phyloP scores from a whole-genome alignment of 2,797 vertebrate genomes.

The Eulemur rubriventer region DNA sequence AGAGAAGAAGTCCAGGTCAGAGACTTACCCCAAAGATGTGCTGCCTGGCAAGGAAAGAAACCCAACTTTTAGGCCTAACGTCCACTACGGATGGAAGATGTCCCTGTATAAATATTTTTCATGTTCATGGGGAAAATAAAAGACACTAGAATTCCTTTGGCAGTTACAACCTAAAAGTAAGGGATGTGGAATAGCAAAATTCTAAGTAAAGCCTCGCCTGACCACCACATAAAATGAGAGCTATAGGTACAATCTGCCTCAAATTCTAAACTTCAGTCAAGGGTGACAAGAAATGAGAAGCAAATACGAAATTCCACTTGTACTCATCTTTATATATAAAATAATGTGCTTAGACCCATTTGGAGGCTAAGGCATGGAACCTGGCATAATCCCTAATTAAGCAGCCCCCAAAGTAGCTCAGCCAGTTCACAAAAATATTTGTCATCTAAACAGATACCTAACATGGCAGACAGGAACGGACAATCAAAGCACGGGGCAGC shows the following conservation, averaged over 20 bases:
- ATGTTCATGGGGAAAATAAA: conserved; percentile 6
- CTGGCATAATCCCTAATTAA: background rate
- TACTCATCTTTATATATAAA: background rate
- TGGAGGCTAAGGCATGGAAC: background rate
- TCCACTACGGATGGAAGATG: background rate
- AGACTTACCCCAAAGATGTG: background rate
- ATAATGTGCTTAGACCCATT: background rate
- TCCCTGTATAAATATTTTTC: background rate
- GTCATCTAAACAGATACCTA: background rate
- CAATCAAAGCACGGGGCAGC: background rate
- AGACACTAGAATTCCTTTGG: background rate
- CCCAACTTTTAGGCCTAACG: background rate
- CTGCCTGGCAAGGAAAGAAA: background rate
- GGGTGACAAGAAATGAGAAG: background rate
- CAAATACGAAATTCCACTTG: background rate
- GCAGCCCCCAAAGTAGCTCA: background rate
- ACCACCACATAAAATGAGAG: background rate
- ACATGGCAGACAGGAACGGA: background rate
- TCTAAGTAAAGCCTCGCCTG: background rate
- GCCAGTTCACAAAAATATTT: background rate
- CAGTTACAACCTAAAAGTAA: background rate
- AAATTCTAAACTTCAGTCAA: background rate
- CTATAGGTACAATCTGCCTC: background rate
- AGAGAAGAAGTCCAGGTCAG: background rate
- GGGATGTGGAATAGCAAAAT: background rate